Percentiles rank a stretch among this genome's conserved stretches.
Evolutionary conservation across 2,888 invertebrate species (phyloP).

Genomic region (Heliconius cydno): DNA sequence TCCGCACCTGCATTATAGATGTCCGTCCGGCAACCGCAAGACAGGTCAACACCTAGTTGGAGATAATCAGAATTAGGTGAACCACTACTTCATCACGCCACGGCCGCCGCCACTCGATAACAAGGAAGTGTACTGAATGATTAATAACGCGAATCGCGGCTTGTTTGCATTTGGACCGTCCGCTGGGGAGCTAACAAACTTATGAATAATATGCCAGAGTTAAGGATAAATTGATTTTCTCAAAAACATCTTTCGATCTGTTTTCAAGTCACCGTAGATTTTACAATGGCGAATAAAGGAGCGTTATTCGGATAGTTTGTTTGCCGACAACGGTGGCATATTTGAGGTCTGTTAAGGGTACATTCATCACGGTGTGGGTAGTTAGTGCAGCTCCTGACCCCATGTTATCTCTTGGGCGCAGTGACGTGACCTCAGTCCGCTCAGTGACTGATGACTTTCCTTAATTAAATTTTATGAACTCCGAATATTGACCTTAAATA

Average conservation of each 20-base stretch:
- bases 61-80: conserved; percentile 73
- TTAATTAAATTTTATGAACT: conserved; percentile 81
- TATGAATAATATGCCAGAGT: conserved; percentile 77
- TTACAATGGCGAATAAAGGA: conserved; percentile 64
- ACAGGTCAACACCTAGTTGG: conserved; percentile 67
- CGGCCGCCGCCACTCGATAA: conserved; percentile 72
- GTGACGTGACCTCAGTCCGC: conserved; percentile 71
- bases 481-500: conserved; percentile 44
- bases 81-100: conserved; percentile 74
- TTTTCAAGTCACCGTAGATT: conserved; percentile 50
- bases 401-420: conserved; percentile 77
- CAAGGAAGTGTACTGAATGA: conserved; percentile 71
- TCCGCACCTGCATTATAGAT: conserved; percentile 60
- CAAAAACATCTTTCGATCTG: conserved; percentile 53
- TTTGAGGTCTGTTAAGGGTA: conserved; percentile 79
- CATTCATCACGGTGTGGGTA: conserved; percentile 74
- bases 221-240: conserved; percentile 68
- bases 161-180: conserved; percentile 75
- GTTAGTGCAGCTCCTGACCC: conserved; percentile 79
- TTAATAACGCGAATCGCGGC: conserved; percentile 73
- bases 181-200: conserved; percentile 70
- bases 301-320: conserved; percentile 73
- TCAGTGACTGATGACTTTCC: conserved; percentile 79
- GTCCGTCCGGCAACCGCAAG: conserved; percentile 57
- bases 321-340: conserved; percentile 71